These are phyloP conservation scores for Falcunculus frontatus DNA, from an alignment of 2,113 vertebrate genomes.

Conservation along the genomic window DNA sequence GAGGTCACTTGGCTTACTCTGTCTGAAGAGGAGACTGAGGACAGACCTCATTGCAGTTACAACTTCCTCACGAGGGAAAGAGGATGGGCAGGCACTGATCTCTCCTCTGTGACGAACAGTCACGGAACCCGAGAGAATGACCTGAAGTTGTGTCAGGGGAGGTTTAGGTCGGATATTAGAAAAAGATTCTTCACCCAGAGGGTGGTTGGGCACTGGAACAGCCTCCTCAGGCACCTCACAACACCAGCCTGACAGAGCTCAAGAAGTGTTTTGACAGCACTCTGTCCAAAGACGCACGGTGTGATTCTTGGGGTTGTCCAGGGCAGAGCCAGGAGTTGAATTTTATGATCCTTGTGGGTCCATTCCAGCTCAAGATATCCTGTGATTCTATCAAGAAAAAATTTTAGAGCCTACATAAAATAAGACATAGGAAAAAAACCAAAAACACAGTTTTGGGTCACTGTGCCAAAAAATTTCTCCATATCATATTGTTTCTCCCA, in stretches of 20 bases:
- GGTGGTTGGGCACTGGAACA: not conserved
- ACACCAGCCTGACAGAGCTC: no score
- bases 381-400: not conserved
- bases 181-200: not conserved
- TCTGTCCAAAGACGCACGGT: not conserved
- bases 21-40: not conserved
- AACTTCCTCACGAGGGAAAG: not conserved
- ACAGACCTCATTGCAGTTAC: fast-evolving
- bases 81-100: not conserved
- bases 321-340: not conserved
- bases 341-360: not conserved
- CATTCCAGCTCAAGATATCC: not conserved
- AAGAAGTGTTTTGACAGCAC: not conserved
- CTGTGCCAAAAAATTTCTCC: not conserved
- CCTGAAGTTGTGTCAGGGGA: not conserved
- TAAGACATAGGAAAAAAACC: not conserved
- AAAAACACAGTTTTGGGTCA: not conserved
- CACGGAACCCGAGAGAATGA: fast-evolving
- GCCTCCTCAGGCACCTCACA: no score
- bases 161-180: not conserved
- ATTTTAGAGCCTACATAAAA: not conserved
- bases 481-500: not conserved
- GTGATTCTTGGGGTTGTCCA: not conserved
- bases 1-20: not conserved
- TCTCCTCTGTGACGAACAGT: not conserved